A percentile compares a stretch with the other conserved stretches of the same genome.
Evolutionary conservation across 2,797 vertebrate species (phyloP).

Genomic region (Semotilus atromaculatus): DNA sequence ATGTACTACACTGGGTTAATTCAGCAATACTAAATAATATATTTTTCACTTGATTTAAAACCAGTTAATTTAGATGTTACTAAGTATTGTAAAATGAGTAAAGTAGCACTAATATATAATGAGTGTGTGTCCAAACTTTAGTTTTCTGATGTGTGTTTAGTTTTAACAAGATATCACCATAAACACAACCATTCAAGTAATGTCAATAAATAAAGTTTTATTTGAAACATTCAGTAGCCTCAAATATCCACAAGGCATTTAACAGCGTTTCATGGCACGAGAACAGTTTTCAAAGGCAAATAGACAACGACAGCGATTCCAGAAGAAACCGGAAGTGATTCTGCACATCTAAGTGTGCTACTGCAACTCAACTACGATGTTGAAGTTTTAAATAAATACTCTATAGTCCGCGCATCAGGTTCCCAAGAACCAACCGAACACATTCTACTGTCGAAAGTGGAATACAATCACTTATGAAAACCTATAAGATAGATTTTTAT

Average conservation of each 20-base stretch:
- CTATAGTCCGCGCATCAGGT: constrained; percentile 31
- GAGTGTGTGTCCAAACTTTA: not conserved
- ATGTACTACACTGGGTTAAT: too few species aligned
- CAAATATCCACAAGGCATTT: constrained; percentile 50
- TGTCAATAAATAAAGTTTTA: constrained; percentile 59
- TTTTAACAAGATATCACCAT: not conserved
- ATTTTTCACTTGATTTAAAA: not conserved
- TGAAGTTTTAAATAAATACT: constrained; percentile 49
- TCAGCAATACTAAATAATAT: not conserved
- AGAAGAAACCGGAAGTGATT: constrained; percentile 25
- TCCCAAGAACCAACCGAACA: constrained; percentile 56
- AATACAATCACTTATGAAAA: constrained; percentile 51
- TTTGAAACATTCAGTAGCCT: constrained; percentile 56
- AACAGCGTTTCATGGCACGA: constrained; percentile 55
- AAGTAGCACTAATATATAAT: not conserved
- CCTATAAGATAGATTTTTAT: constrained; percentile 45
- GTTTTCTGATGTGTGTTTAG: not conserved
- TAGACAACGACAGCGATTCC: constrained; percentile 36
- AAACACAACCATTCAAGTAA: not conserved
- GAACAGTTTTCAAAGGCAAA: constrained; percentile 52
- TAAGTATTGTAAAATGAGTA: not conserved
- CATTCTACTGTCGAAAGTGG: constrained; percentile 47
- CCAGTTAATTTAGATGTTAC: not conserved
- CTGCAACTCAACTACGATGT: constrained; percentile 59
- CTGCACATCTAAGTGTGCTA: constrained; percentile 60